phyloP scores from a whole-genome alignment of 2,113 vertebrate genomes.

The Corythoichthys haematopterus region DNA sequence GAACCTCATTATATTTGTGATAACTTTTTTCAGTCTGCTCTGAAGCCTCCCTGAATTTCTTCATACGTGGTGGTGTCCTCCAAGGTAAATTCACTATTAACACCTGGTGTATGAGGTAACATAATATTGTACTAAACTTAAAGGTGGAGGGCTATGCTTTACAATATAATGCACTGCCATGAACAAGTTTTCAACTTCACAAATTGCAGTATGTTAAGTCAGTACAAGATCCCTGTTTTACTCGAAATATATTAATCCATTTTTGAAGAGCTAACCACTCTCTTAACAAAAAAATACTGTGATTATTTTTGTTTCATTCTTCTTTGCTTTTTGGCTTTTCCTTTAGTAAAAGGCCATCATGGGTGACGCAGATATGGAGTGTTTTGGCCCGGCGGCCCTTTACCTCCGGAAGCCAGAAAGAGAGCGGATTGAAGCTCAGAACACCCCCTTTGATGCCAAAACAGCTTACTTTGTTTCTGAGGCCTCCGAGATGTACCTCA shows the following conservation, averaged over 20 bases:
- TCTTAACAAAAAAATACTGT: background rate
- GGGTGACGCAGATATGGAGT: constrained; percentile 80
- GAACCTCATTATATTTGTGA: constrained; percentile 1
- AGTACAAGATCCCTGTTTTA: background rate
- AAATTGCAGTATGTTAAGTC: background rate
- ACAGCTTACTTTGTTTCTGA: constrained; percentile 75
- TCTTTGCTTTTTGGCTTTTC: background rate
- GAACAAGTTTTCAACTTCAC: background rate
- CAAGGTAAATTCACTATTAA: constrained; percentile 30
- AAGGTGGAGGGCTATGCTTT: background rate
- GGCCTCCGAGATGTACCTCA: constrained; percentile 78
- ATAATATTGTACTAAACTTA: background rate
- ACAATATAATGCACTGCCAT: background rate
- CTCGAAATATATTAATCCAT: background rate
- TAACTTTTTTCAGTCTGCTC: constrained; percentile 18
- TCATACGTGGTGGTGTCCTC: constrained; percentile 23
- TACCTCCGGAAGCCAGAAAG: constrained; percentile 84
- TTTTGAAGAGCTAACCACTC: background rate
- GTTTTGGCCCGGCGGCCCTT: constrained; percentile 77
- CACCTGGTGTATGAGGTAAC: background rate
- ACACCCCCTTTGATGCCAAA: constrained; percentile 85
- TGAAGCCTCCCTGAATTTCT: constrained; percentile 33
- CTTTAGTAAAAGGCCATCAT: constrained; percentile 67
- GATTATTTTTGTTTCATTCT: constrained; percentile 3
- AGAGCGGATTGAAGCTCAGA: constrained; percentile 78